Evolutionary conservation across 2,113 vertebrate genomes (phyloP).

Genomic region (Periophthalmodon schlosseri): DNA sequence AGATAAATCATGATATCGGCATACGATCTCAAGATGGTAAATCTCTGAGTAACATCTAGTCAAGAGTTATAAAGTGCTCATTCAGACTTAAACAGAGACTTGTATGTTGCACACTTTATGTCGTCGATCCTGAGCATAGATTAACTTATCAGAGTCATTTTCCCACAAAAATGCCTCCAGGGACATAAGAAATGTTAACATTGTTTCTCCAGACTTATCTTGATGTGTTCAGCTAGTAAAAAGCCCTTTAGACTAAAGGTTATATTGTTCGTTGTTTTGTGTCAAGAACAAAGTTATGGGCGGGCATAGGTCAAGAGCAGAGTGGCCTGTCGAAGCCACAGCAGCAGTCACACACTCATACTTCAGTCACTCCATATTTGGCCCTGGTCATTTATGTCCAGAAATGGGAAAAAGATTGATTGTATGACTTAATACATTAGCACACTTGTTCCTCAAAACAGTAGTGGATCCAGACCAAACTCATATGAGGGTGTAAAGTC

Average conservation of each 20-base stretch:
- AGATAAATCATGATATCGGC: neutral
- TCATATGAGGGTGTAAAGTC: too few relatives aligned
- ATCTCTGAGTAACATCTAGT: neutral
- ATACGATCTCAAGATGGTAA: neutral
- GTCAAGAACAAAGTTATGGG: neutral
- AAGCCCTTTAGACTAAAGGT: conserved; percentile 8
- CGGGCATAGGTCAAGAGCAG: neutral
- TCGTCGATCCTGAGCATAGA: neutral
- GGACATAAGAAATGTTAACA: conserved; percentile 6
- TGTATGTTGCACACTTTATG: neutral
- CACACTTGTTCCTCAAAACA: neutral
- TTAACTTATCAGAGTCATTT: neutral
- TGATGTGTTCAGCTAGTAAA: neutral
- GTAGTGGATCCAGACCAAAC: neutral
- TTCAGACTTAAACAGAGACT: neutral
- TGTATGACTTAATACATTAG: too few relatives aligned
- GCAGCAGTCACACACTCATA: neutral
- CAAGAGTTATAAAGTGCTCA: neutral
- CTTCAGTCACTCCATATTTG: neutral
- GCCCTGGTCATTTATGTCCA: too few relatives aligned
- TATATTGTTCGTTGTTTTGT: conserved; percentile 8
- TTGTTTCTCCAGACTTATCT: conserved; percentile 13
- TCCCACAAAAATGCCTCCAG: neutral
- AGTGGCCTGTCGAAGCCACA: neutral
- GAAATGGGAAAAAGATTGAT: too few relatives aligned